phyloP scores from a whole-genome alignment of 2,888 invertebrate species.

The Selenia dentaria region DNA sequence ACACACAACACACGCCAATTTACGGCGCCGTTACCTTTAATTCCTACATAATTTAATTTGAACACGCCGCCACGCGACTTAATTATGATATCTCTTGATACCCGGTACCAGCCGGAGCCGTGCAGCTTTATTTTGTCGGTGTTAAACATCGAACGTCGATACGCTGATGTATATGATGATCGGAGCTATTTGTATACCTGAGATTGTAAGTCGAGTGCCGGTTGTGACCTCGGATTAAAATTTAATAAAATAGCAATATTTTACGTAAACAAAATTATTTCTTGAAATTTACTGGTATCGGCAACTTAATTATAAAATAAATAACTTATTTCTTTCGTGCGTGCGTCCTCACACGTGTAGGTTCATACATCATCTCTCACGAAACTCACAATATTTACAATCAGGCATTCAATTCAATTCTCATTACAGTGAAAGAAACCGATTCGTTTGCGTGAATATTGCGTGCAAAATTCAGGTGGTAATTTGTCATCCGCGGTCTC shows the following conservation, averaged over 20 bases:
- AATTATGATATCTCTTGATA: constrained; percentile 71
- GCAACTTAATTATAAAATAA: constrained; percentile 19
- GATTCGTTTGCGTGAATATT: constrained; percentile 34
- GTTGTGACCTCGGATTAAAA: constrained; percentile 15
- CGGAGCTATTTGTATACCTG: not conserved
- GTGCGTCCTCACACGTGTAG: too few relatives aligned
- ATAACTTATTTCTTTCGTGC: too few relatives aligned
- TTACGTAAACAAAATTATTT: constrained; percentile 3
- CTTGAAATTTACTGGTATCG: not conserved
- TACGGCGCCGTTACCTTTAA: constrained; percentile 69
- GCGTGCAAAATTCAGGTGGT: constrained; percentile 51
- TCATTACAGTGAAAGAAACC: constrained; percentile 34
- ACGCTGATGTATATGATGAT: constrained; percentile 14
- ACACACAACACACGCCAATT: constrained; percentile 47
- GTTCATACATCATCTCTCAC: constrained; percentile 14
- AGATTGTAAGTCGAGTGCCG: not conserved
- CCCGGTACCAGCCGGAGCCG: constrained; percentile 33
- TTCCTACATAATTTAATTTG: constrained; percentile 76
- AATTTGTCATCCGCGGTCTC: constrained; percentile 61
- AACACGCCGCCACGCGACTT: constrained; percentile 67
- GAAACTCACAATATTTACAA: constrained; percentile 24
- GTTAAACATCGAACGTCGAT: constrained; percentile 1
- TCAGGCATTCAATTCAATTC: constrained; percentile 33
- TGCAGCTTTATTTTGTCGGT: constrained; percentile 15
- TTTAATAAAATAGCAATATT: constrained; percentile 11